Evolutionary conservation across 2,888 invertebrate genomes (phyloP).

Genomic region (Ditylenchus weischeri): DNA sequence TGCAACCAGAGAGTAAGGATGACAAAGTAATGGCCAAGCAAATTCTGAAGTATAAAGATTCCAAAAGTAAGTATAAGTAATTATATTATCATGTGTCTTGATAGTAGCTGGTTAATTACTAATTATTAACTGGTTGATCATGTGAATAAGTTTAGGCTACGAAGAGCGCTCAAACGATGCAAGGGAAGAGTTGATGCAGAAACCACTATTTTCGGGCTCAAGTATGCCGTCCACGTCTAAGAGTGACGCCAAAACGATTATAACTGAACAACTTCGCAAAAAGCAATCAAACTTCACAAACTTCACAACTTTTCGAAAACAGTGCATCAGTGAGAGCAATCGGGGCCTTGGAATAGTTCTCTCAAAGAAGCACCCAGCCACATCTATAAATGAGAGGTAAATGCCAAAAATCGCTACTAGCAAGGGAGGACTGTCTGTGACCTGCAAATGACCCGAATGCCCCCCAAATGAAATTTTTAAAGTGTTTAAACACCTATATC

Average conservation of each 20-base stretch:
- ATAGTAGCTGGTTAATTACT: too few relatives aligned
- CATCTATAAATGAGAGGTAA: too few relatives aligned
- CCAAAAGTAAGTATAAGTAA: slow-evolving; percentile 4
- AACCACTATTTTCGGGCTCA: neutral
- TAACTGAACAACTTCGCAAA: slow-evolving; percentile 6
- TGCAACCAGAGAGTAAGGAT: slow-evolving; percentile 46
- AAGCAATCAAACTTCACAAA: neutral
- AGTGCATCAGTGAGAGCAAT: neutral
- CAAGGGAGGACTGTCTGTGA: too few relatives aligned
- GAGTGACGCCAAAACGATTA: slow-evolving; percentile 5
- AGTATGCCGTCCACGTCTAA: neutral
- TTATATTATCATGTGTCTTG: too few relatives aligned
- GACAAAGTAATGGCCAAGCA: slow-evolving; percentile 47
- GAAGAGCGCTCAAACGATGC: neutral
- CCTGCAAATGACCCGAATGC: too few relatives aligned
- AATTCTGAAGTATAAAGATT: slow-evolving; percentile 22
- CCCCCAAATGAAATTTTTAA: too few relatives aligned
- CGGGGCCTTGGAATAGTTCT: neutral
- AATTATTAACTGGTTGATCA: neutral
- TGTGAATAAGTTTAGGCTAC: neutral
- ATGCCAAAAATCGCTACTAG: too few relatives aligned
- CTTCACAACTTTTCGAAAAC: neutral
- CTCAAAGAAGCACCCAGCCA: neutral
- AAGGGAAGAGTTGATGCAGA: neutral
- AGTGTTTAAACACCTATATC: too few relatives aligned